Conservation (phyloP, 2,888 invertebrate species). For the Eupithecia insigniata region DNA sequence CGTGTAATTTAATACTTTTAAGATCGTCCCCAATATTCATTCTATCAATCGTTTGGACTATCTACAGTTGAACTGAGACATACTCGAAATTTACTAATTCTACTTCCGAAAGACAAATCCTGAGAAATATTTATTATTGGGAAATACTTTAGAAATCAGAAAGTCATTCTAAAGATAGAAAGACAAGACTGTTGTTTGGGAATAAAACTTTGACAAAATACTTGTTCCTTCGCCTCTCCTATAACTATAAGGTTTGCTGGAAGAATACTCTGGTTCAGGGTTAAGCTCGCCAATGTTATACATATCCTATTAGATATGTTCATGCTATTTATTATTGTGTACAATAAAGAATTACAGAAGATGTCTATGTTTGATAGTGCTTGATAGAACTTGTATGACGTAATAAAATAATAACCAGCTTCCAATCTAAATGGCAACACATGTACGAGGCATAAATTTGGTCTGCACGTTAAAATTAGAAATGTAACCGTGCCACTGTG, state of each 20-base stretch:
- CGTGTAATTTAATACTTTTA: neutral
- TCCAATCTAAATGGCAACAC: constrained; percentile 63
- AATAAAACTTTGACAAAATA: too few relatives aligned
- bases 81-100: neutral
- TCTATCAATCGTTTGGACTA: neutral
- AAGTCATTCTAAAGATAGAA: too few relatives aligned
- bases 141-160: too few relatives aligned
- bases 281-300: too few relatives aligned
- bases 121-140: too few relatives aligned
- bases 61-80: neutral
- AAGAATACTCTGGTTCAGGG: too few relatives aligned
- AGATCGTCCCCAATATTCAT: neutral
- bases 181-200: neutral
- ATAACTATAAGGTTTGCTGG: too few relatives aligned
- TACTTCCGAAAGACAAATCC: neutral
- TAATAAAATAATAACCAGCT: constrained; percentile 10
- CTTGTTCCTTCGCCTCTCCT: too few relatives aligned
- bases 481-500: constrained; percentile 72
- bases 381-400: constrained; percentile 6
- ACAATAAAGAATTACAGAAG: too few relatives aligned
- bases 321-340: too few relatives aligned
- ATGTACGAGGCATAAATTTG: constrained; percentile 78
- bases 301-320: too few relatives aligned
- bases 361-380: neutral
- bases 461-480: constrained; percentile 80